Conservation (phyloP, 1,140 invertebrate genomes). For the Drosophila mauritiana region DNA sequence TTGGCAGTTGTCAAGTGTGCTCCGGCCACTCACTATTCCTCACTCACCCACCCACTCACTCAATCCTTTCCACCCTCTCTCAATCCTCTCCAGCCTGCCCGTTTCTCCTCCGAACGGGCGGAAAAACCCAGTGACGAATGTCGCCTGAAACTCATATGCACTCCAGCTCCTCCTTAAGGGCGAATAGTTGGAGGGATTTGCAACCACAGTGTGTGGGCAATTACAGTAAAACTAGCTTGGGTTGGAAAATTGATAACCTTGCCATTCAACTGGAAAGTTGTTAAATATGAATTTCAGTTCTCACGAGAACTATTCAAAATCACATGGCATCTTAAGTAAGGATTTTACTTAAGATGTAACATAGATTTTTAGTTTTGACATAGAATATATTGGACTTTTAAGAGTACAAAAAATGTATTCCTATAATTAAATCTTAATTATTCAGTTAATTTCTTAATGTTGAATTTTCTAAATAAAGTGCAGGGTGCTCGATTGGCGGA, state of each 20-base stretch:
- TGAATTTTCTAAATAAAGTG: background rate
- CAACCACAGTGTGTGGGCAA: slow-evolving; percentile 2
- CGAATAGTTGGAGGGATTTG: slow-evolving; percentile 8
- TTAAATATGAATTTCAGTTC: background rate
- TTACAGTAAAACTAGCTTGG: slow-evolving; percentile 16
- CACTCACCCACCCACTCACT: background rate
- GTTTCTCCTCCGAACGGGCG: background rate
- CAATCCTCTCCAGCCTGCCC: background rate
- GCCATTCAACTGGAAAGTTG: background rate
- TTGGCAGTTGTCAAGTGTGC: slow-evolving; percentile 49
- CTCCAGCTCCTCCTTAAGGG: background rate
- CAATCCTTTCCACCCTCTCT: too few relatives aligned
- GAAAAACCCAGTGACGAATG: slow-evolving; percentile 34
- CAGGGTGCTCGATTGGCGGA: too few relatives aligned
- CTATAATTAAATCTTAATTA: too few relatives aligned
- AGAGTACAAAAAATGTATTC: too few relatives aligned
- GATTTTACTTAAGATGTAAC: too few relatives aligned
- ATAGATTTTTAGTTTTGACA: too few relatives aligned
- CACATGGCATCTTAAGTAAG: too few relatives aligned
- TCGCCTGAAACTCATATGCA: slow-evolving; percentile 42
- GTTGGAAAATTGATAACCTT: slow-evolving; percentile 15
- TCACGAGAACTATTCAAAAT: background rate
- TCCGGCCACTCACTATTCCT: slow-evolving; percentile 38
- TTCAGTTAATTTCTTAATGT: background rate
- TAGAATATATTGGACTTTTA: too few relatives aligned